These are phyloP conservation scores for Myzus persicae DNA, from an alignment of 1,140 invertebrate species.

Conservation along the genomic window DNA sequence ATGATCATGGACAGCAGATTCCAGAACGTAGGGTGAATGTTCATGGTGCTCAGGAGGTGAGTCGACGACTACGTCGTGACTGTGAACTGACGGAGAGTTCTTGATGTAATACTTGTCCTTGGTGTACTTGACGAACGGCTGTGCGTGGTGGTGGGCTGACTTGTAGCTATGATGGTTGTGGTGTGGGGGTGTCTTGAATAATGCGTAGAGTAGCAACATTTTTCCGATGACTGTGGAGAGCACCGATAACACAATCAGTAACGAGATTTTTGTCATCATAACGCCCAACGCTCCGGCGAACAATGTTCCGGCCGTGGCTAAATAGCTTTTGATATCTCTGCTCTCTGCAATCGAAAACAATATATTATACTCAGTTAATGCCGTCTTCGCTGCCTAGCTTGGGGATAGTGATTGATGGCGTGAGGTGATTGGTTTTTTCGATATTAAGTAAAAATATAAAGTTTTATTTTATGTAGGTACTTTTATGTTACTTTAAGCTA, in stretches of 20 bases:
- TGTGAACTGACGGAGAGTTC: background rate
- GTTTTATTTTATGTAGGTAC: background rate
- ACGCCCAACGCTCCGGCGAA: constrained; percentile 51
- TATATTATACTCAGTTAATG: background rate
- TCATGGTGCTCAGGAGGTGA: too few species aligned
- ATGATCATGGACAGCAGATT: background rate
- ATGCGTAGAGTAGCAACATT: constrained; percentile 41
- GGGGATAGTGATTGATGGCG: background rate
- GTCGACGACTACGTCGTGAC: background rate
- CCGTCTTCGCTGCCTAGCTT: background rate
- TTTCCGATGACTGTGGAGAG: constrained; percentile 49
- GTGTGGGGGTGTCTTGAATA: background rate
- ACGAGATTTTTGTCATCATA: constrained; percentile 45
- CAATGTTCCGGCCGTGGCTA: constrained; percentile 51
- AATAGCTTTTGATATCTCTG: constrained; percentile 45
- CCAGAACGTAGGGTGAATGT: background rate
- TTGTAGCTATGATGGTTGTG: background rate
- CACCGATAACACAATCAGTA: constrained; percentile 33
- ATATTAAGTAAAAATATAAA: background rate
- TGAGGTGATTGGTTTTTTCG: background rate
- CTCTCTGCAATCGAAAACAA: background rate
- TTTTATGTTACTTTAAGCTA: background rate
- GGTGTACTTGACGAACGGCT: constrained; percentile 43
- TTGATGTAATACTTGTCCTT: constrained; percentile 48
- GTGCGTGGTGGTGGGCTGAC: background rate